phyloP scores from a whole-genome alignment of 1,140 invertebrate genomes.

The Saxidomus purpurata region DNA sequence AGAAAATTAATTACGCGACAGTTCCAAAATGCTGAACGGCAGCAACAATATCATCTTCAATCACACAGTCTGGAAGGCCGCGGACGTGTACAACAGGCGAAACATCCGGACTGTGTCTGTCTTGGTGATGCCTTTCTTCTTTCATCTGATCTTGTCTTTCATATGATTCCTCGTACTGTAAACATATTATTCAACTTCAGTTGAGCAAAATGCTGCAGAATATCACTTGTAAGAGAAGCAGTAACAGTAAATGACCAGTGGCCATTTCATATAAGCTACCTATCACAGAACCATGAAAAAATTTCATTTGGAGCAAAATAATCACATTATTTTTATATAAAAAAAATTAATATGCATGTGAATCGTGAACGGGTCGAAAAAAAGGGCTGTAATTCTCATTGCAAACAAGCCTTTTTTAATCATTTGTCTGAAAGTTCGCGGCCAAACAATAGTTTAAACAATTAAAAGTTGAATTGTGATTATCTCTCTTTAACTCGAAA shows the following conservation, averaged over 20 bases:
- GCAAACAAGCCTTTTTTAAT: too few relatives aligned
- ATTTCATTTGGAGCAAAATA: too few relatives aligned
- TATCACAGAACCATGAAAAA: too few relatives aligned
- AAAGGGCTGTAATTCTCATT: background rate
- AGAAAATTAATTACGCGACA: conserved; percentile 84
- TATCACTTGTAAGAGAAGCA: background rate
- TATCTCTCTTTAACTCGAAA: too few relatives aligned
- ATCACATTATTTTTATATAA: background rate
- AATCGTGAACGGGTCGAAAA: too few relatives aligned
- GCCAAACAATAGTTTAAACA: too few relatives aligned
- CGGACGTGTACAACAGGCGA: conserved; percentile 85
- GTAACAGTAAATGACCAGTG: background rate
- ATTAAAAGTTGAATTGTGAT: too few relatives aligned
- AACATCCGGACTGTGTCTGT: conserved; percentile 83
- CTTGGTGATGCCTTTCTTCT: conserved; percentile 44
- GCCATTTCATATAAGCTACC: too few relatives aligned
- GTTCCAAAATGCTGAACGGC: conserved; percentile 85
- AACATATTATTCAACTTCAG: background rate
- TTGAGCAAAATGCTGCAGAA: too few relatives aligned
- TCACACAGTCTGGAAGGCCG: conserved; percentile 81
- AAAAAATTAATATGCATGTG: too few relatives aligned
- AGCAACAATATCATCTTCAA: conserved; percentile 84
- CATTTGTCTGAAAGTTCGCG: too few relatives aligned
- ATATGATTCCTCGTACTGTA: conserved; percentile 39
- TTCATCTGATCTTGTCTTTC: background rate